Evolutionary conservation across 2,113 vertebrate genomes (phyloP).

Genomic region (Hydrolagus affinis): DNA sequence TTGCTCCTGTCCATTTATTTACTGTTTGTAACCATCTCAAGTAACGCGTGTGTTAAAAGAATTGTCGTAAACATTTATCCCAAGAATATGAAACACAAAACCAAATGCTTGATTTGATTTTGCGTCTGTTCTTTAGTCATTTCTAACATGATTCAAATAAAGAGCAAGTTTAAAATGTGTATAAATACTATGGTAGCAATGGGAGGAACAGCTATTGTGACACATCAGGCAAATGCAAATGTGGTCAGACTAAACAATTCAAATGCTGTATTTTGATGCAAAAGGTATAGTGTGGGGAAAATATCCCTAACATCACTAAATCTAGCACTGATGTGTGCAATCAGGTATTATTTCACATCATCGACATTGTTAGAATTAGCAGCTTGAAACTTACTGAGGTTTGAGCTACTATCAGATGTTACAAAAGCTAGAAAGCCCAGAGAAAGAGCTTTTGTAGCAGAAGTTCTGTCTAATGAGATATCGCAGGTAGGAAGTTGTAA

Average conservation of each 20-base stretch:
- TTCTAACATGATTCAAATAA: slow-evolving; percentile 12
- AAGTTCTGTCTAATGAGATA: neutral
- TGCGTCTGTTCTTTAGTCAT: slow-evolving; percentile 5
- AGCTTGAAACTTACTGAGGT: neutral
- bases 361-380: no score
- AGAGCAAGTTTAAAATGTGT: slow-evolving; percentile 8
- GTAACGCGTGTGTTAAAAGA: slow-evolving; percentile 10
- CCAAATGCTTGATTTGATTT: slow-evolving; percentile 16
- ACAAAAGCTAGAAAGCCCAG: neutral
- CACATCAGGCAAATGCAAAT: no score
- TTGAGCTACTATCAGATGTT: neutral
- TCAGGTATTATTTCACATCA: neutral
- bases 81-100: neutral
- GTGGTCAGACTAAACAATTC: no score
- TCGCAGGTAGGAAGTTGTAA: neutral
- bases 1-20: neutral
- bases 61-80: neutral
- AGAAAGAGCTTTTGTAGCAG: neutral
- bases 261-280: neutral
- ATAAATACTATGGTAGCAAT: slow-evolving; percentile 1
- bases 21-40: slow-evolving; percentile 14
- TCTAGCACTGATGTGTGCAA: neutral
- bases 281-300: neutral
- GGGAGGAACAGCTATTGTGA: slow-evolving; percentile 1
- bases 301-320: neutral